phyloP scores from a whole-genome alignment of 2,888 invertebrate genomes.

The Falcaria lacertinaria region DNA sequence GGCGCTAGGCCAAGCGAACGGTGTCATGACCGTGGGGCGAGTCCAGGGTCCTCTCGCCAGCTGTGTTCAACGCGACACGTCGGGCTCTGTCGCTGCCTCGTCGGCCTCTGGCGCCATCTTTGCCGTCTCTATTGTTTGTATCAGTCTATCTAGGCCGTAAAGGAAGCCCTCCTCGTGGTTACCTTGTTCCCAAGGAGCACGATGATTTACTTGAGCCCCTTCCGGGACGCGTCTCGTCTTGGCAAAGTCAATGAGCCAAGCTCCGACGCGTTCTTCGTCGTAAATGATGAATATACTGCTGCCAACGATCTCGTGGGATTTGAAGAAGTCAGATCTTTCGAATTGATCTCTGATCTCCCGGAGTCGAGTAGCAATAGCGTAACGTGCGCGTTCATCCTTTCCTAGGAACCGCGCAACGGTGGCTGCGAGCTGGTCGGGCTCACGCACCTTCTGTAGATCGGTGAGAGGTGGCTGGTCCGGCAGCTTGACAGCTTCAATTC shows the following conservation, averaged over 20 bases:
- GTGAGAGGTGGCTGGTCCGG: conserved; percentile 90
- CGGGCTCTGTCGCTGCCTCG: conserved; percentile 52
- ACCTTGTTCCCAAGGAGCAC: conserved; percentile 92
- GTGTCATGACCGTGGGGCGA: conserved; percentile 57
- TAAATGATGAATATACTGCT: conserved; percentile 97
- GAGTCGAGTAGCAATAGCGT: conserved; percentile 85
- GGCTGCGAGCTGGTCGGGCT: conserved; percentile 84
- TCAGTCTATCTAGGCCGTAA: conserved; percentile 94
- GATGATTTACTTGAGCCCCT: conserved; percentile 86
- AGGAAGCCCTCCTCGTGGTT: conserved; percentile 98
- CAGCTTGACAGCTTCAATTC: conserved; percentile 96
- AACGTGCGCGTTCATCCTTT: conserved; percentile 81
- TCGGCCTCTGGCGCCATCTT: conserved; percentile 38
- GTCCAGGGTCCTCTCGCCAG: conserved; percentile 57
- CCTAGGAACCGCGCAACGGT: conserved; percentile 88
- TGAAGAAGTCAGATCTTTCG: conserved; percentile 91
- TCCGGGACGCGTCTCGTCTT: conserved; percentile 90
- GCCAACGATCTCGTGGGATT: conserved; percentile 93
- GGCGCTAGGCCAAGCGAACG: conserved; percentile 48
- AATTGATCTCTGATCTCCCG: conserved; percentile 88
- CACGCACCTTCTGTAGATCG: conserved; percentile 92
- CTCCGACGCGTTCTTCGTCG: conserved; percentile 92
- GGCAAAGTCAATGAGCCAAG: conserved; percentile 98
- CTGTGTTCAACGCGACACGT: conserved; percentile 67
- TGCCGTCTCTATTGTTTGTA: conserved; percentile 80